phyloP scores from a whole-genome alignment of 1,140 invertebrate species.

The Lepidurus arcticus region DNA sequence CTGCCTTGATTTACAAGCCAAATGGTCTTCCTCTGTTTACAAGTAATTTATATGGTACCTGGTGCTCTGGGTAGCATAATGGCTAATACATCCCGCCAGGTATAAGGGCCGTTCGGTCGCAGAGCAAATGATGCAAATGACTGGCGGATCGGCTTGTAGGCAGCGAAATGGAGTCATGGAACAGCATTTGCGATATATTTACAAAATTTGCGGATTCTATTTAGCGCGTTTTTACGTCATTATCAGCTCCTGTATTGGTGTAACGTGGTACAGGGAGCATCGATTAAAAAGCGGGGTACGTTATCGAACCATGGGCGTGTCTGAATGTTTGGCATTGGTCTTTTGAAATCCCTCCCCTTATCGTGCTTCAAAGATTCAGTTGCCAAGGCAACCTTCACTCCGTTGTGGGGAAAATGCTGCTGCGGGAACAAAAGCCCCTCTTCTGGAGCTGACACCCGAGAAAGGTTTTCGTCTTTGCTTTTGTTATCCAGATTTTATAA shows the following conservation, averaged over 20 bases:
- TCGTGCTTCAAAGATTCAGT: constrained; percentile 10
- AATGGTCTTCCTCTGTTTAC: not conserved
- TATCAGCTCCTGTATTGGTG: not conserved
- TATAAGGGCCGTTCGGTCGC: too few relatives aligned
- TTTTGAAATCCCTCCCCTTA: constrained; percentile 18
- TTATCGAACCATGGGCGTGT: constrained; percentile 12
- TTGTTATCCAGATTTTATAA: constrained; percentile 20
- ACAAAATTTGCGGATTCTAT: not conserved
- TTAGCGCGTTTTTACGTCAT: not conserved
- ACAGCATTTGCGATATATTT: not conserved
- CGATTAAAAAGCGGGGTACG: constrained; percentile 9
- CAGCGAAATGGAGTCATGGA: not conserved
- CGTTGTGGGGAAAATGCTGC: constrained; percentile 1
- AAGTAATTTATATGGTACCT: not conserved
- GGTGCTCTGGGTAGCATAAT: too few relatives aligned
- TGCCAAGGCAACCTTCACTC: constrained; percentile 4
- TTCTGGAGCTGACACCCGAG: constrained; percentile 20
- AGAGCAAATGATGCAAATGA: too few relatives aligned
- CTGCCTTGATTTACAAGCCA: too few relatives aligned
- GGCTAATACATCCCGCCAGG: too few relatives aligned
- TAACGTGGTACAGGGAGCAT: not conserved
- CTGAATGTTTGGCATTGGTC: constrained; percentile 7
- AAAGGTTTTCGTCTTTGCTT: constrained; percentile 19
- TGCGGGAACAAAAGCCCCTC: constrained; percentile 20
- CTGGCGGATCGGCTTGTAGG: too few relatives aligned